A percentile compares a stretch with the other conserved stretches of the same genome.
Evolutionary conservation across 2,797 vertebrate genomes (phyloP).

Genomic region (Cyprinodon diabolis): DNA sequence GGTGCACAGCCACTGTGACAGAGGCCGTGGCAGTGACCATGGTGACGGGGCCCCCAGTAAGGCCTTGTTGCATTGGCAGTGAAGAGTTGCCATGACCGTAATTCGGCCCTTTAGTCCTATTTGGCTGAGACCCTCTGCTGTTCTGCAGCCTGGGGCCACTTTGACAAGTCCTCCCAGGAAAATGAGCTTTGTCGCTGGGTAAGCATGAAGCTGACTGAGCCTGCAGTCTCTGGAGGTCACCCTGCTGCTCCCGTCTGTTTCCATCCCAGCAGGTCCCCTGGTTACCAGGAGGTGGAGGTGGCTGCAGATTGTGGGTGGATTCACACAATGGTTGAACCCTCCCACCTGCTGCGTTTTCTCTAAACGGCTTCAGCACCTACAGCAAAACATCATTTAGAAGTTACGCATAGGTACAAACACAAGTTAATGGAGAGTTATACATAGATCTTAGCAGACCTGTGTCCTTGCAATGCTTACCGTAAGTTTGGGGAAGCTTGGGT

Average conservation of each 20-base stretch:
- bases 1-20: slow-evolving; percentile 92
- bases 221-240: slow-evolving; percentile 60
- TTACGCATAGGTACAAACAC: slow-evolving; percentile 17
- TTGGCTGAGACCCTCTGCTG: slow-evolving; percentile 77
- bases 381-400: slow-evolving; percentile 9
- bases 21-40: slow-evolving; percentile 94
- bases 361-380: slow-evolving; percentile 92
- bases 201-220: slow-evolving; percentile 64
- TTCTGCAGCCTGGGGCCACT: slow-evolving; percentile 75
- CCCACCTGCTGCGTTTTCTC: slow-evolving; percentile 74
- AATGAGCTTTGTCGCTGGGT: slow-evolving; percentile 73
- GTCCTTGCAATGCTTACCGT: slow-evolving; percentile 66
- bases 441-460: no score
- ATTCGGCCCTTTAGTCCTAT: slow-evolving; percentile 81
- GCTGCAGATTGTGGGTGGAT: slow-evolving; percentile 52
- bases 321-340: slow-evolving; percentile 74
- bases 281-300: slow-evolving; percentile 64
- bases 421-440: neutral
- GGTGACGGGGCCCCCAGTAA: slow-evolving; percentile 72
- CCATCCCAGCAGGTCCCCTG: slow-evolving; percentile 71
- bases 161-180: slow-evolving; percentile 81
- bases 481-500: slow-evolving; percentile 86
- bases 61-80: slow-evolving; percentile 52
- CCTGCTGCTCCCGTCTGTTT: slow-evolving; percentile 68
- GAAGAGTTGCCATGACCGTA: slow-evolving; percentile 67